These are phyloP conservation scores for Zonitis immaculata DNA, from an alignment of 2,888 invertebrate species.

Conservation along the genomic window DNA sequence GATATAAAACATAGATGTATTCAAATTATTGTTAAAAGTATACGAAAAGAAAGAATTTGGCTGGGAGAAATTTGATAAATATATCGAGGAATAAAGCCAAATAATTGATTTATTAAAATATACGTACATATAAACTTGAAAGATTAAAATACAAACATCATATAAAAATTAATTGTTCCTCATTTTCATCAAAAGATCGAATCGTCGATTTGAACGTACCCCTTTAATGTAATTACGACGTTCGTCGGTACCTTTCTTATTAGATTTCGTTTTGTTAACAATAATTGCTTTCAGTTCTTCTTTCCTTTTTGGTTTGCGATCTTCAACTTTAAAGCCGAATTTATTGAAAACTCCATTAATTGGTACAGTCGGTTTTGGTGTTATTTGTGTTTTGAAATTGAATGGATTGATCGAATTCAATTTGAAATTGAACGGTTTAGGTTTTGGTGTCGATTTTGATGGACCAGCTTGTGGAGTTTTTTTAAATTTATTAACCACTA, in stretches of 20 bases:
- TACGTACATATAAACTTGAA: no score
- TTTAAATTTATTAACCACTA: no score
- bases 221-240: conserved; percentile 55
- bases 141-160: no score
- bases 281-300: conserved; percentile 27
- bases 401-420: neutral
- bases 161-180: conserved; percentile 11
- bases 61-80: no score
- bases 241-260: conserved; percentile 22
- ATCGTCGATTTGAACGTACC: conserved; percentile 66
- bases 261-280: conserved; percentile 27
- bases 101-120: no score
- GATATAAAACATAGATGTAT: no score
- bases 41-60: no score
- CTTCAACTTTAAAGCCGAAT: conserved; percentile 30
- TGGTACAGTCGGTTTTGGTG: neutral
- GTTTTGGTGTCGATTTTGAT: neutral
- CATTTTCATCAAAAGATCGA: conserved; percentile 67
- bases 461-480: no score
- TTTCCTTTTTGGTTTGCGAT: neutral
- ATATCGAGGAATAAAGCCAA: no score
- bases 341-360: conserved; percentile 15
- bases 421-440: neutral
- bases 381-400: neutral
- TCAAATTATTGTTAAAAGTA: no score